Evolutionary conservation across 2,797 vertebrate genomes (phyloP), one percentile per base, ranked within the genome.

Genomic region (Miichthys miiuy): DNA sequence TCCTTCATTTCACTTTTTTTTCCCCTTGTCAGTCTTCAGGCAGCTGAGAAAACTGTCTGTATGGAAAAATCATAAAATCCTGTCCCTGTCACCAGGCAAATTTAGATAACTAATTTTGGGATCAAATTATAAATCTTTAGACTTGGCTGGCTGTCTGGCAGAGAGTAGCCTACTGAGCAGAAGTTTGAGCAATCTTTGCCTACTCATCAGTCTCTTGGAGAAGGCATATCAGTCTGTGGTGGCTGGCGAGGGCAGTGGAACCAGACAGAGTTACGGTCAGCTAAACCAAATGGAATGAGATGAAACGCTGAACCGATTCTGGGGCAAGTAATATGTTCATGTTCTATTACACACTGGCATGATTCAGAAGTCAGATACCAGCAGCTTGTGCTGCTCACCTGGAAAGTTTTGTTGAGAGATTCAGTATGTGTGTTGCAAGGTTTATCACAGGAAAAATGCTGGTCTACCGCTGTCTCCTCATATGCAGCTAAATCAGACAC

Each of bases 81-180:
- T 68, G 52, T 86, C 71, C 70, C 85, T 91, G 88, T 92, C 88
- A 88, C 86, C 81, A 81, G 81, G 81, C 79, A 90, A 90, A 93
- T 94, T 92, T 92, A 90, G 89, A 91, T 88, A 91, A 90, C 91
- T 92, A 90, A 93, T 95, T 95, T 93, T 90, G 77, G 81, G 87
- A 93, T 92, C 87, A 93, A 92, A 92, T 90, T 88, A 93, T 94
- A 88, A 86, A 92, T 94, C 89, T 93, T 89, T 86, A 78, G 87
- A 89, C 87, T 91, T 86, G 75, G 17, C 58, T 69, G 69, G 14
- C 80, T 76, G 80, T 75, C 86, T 87, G 87, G 82, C 78, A 76
- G 70, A 77, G 63, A 73, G 71, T 66, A 67, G 75, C 70, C 80
- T 65, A 79, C 82, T 68, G 85, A 86, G 90, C 83, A 86, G 80